These are phyloP conservation scores for Hydrotaea cyrtoneurina DNA, from an alignment of 2,888 invertebrate species.

Conservation along the genomic window DNA sequence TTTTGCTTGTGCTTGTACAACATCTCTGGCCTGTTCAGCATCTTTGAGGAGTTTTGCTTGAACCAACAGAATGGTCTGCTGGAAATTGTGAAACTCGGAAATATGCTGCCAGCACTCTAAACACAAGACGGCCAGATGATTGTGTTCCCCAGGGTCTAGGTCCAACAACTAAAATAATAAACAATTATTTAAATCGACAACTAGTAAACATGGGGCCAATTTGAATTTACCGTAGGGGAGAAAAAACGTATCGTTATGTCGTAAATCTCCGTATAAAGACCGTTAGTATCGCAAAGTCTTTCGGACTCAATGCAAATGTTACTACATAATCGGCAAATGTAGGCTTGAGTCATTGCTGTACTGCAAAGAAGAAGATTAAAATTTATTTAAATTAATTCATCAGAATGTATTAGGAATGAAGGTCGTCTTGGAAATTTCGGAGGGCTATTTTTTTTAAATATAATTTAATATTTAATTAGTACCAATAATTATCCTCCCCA, in stretches of 20 bases:
- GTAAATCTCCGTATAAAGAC: not conserved
- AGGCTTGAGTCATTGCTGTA: too few relatives aligned
- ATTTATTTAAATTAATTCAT: too few relatives aligned
- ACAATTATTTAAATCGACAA: not conserved
- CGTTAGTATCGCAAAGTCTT: not conserved
- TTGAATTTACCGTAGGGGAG: not conserved
- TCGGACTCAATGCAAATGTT: not conserved
- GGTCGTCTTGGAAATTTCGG: too few relatives aligned
- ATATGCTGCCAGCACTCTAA: constrained; percentile 5
- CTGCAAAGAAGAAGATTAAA: too few relatives aligned
- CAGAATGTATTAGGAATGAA: too few relatives aligned
- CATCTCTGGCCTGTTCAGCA: not conserved
- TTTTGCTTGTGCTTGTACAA: too few relatives aligned
- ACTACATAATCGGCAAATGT: not conserved
- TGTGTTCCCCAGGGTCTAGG: not conserved
- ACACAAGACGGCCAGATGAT: not conserved
- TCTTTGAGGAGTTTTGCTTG: not conserved
- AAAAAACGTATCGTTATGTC: not conserved
- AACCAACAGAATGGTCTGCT: not conserved
- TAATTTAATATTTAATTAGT: too few relatives aligned
- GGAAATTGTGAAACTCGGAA: not conserved
- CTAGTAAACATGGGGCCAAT: not conserved
- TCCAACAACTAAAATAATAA: not conserved
- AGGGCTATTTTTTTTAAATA: too few relatives aligned
- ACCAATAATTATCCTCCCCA: too few relatives aligned